Evolutionary conservation across 2,888 invertebrate genomes (phyloP).

Genomic region (Dasypogon diadema): DNA sequence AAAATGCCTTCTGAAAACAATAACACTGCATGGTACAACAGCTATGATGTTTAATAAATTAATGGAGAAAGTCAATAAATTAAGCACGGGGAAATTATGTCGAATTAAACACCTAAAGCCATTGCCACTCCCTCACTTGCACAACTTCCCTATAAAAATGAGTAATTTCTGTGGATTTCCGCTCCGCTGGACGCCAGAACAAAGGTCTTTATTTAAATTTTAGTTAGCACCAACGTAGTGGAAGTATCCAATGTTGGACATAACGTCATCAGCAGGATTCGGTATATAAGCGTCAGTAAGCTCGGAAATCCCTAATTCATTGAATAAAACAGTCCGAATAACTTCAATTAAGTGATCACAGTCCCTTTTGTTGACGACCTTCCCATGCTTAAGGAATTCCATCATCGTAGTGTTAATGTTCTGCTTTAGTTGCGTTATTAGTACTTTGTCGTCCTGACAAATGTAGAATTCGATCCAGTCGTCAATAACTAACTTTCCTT

Average conservation of each 20-base stretch:
- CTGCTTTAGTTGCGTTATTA: slow-evolving; percentile 77
- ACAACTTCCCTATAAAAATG: too few species aligned
- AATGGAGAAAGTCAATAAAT: too few species aligned
- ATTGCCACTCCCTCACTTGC: too few species aligned
- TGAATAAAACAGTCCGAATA: slow-evolving; percentile 16
- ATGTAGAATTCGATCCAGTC: slow-evolving; percentile 82
- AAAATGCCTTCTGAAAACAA: too few species aligned
- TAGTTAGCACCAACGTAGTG: background rate
- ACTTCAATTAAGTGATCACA: slow-evolving; percentile 14
- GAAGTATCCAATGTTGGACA: slow-evolving; percentile 43
- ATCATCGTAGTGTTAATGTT: slow-evolving; percentile 80
- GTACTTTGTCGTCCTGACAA: slow-evolving; percentile 75
- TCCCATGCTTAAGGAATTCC: slow-evolving; percentile 59
- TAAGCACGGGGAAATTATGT: too few species aligned
- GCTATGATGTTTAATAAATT: too few species aligned
- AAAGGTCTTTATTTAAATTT: background rate
- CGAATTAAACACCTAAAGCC: too few species aligned
- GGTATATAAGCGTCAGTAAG: background rate
- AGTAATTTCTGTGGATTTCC: too few species aligned
- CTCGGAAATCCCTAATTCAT: slow-evolving; percentile 1
- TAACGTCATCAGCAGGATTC: slow-evolving; percentile 20
- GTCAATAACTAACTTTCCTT: slow-evolving; percentile 72
- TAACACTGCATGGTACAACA: too few species aligned
- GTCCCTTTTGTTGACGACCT: background rate
- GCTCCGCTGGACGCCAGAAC: too few species aligned